Base-by-base conservation (phyloP, 1,140 invertebrate species). In the Drosophila teissieri region DNA sequence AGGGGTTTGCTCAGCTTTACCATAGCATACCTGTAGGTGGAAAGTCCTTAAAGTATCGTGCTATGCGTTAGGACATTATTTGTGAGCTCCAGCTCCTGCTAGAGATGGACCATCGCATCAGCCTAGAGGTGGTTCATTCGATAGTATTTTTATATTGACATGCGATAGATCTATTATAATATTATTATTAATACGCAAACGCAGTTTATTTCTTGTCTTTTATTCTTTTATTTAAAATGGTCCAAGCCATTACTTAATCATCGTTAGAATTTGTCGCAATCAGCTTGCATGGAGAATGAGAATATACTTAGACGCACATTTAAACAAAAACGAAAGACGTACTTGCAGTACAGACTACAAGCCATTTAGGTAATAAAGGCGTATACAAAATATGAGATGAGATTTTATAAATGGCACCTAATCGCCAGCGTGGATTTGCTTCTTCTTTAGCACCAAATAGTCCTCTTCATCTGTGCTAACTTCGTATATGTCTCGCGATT, bases 391-490 rank as follows among this genome's bases (percentile, higher is more conserved):
- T 36, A 40, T 53, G 4, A 39, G 12, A 10, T 31, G 48, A 49
- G 15, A 31, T 15, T 49, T 15, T 49, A 17, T 0, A 34, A 34
- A 40, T 36, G 12, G 12, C 31, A 22, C 3, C 48, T 36, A 19
- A n/a, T 54, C 19, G 19, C 39, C 2, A 12, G n/a, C 14, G 6
- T 22, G 7, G 12, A 42, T n/a, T 45, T 73, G 46, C 19, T 60
- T 67, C 19, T 57, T 68, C 42, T 78, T 72, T 7, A 73, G 73
- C 31, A 54, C 37, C 39, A 90, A 24, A 70, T 74, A 91, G 39
- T 91, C 90, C 49, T 91, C 90, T 39, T 91, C 90, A n/a, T 91
- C 90, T 8, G 90, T 91, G 49, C 55, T 79, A 1, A 54, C 36
- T 15, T 91, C 90, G 45, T 69, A 90, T 1, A 77, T 22, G 48